phyloP scores from a whole-genome alignment of 2,797 vertebrate genomes.

The Scolopax rusticola region DNA sequence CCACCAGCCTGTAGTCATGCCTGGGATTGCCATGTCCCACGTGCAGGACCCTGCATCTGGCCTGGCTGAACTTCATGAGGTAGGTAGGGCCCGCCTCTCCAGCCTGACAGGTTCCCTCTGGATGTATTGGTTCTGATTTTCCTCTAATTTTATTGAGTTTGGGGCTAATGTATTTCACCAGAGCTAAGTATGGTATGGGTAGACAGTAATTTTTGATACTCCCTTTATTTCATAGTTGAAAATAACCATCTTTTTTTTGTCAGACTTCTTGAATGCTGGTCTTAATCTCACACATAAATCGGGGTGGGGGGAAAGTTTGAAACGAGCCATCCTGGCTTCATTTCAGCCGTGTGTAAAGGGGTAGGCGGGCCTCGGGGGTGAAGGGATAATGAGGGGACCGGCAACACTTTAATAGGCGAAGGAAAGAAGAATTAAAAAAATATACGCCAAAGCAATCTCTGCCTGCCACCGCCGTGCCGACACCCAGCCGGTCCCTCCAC shows the following conservation, averaged over 20 bases:
- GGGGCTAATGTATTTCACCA: background rate
- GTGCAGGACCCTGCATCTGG: background rate
- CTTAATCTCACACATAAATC: rapidly evolving
- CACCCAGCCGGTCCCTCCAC: too few relatives aligned
- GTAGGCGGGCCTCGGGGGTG: rapidly evolving
- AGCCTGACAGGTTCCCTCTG: background rate
- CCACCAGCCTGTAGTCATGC: background rate
- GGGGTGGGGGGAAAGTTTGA: rapidly evolving
- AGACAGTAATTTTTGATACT: background rate
- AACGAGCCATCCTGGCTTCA: background rate
- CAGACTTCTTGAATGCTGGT: rapidly evolving
- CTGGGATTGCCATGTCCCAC: background rate
- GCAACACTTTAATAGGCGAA: background rate
- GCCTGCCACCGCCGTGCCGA: background rate
- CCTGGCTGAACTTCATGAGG: background rate
- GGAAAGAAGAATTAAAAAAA: background rate
- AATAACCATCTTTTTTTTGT: background rate
- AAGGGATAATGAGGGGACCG: rapidly evolving
- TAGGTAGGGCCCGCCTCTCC: background rate
- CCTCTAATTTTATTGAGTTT: background rate
- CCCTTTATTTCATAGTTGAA: background rate
- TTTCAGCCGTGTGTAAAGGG: background rate
- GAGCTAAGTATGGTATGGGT: background rate
- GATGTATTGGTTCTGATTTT: background rate
- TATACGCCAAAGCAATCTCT: too few relatives aligned